Evolutionary conservation across 2,113 vertebrate genomes (phyloP), one percentile per base, ranked within the genome.

Genomic region (Microtus montanus): DNA sequence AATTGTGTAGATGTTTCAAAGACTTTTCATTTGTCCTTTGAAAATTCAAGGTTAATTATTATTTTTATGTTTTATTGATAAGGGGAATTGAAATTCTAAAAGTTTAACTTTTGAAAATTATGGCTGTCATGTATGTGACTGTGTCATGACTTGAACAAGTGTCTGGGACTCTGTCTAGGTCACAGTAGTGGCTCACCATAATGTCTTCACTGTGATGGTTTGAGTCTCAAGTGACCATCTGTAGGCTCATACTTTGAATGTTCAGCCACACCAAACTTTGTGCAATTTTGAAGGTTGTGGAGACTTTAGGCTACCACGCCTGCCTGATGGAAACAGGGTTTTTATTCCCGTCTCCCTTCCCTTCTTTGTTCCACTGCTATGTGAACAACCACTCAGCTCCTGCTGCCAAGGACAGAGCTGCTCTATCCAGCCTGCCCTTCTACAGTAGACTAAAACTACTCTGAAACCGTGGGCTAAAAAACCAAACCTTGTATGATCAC

Each of bases 31-130:
- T 30, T 82, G 44, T 35, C 33, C 1, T 92, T 95, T 92, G 58
- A 84, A 30, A 44, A 89, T 35, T 41, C 26, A 24, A 91, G 68
- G 13, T 90, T 90, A 77, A 86, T 68, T 88, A 58, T 95, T 35
- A 49, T 41, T 82, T 87, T 93, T 92, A 49, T 41, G 73, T 87
- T 77, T 90, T 94, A 78, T 74, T 77, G 74, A 71, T 49, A 28
- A 92, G 41, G n/a, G 52, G 9, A 24, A 74, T 54, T 61, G 38
- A 35, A 47, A 89, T 54, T 52, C 58, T 86, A 87, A 26, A 93
- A 82, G 47, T 84, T 73, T 33, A 38, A 35, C 64, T 89, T 49
- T 13, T 75, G 63, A 87, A 84, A 74, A 44, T 89, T 15, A 5
- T 9, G 44, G 7, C 68, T 52, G 0, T 38, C 13, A n/a, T 10